Percentiles rank a stretch among this genome's conserved stretches.
These are phyloP conservation scores for Thamnaconus septentrionalis DNA, from an alignment of 2,113 vertebrate species.

Conservation along the genomic window DNA sequence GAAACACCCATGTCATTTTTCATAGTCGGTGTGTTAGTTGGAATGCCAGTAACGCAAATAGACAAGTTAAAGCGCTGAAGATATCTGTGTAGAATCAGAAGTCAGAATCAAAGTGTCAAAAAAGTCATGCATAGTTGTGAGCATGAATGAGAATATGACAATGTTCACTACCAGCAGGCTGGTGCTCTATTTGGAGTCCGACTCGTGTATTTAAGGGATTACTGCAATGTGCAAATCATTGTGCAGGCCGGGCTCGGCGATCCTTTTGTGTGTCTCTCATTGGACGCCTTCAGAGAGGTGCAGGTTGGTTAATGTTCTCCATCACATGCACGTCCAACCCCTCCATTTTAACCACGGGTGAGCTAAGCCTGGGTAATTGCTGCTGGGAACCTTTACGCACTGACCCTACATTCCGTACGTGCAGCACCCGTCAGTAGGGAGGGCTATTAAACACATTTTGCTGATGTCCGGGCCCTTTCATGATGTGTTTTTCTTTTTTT, in stretches of 20 bases:
- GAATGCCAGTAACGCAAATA: no score
- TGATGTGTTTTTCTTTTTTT: constrained; percentile 47
- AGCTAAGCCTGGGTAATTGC: constrained; percentile 44
- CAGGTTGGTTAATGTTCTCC: constrained; percentile 15
- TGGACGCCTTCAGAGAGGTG: constrained; percentile 20
- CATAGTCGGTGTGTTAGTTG: no score
- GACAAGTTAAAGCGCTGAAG: no score
- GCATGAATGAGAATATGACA: no score
- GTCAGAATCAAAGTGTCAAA: no score
- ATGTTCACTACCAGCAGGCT: no score
- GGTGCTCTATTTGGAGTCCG: no score
- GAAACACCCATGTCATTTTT: no score
- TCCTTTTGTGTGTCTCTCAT: constrained; percentile 27
- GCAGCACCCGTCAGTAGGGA: constrained; percentile 48
- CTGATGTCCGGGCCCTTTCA: constrained; percentile 39
- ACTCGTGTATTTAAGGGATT: no score
- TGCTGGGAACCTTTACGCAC: constrained; percentile 43
- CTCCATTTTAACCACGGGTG: constrained; percentile 5
- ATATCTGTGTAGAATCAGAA: no score
- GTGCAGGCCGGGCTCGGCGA: neutral
- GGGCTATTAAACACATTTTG: constrained; percentile 66
- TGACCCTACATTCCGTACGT: constrained; percentile 63
- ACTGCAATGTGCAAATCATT: no score
- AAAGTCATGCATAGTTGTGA: no score
- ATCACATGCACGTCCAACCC: constrained; percentile 3